phyloP scores from a whole-genome alignment of 2,888 invertebrate species.

The Cephus pulcher region DNA sequence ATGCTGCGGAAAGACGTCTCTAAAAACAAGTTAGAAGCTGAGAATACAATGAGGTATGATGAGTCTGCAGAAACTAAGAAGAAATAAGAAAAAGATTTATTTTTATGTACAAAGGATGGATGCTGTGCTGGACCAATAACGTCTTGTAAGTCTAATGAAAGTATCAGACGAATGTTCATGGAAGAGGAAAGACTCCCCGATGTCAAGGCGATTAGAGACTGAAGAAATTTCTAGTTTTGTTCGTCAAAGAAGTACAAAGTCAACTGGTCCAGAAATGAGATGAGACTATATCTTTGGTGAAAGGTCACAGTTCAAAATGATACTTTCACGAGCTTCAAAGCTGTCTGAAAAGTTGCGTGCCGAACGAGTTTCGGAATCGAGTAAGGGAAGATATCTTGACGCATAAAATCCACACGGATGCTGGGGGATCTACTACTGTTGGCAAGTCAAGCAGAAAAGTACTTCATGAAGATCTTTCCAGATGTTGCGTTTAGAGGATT shows the following conservation, averaged over 20 bases:
- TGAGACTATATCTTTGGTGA: not conserved
- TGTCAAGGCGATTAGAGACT: not conserved
- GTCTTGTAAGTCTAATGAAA: no score
- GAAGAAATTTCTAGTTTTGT: not conserved
- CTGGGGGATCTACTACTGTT: no score
- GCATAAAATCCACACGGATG: not conserved
- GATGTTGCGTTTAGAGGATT: not conserved
- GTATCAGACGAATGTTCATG: not conserved
- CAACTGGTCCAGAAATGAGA: not conserved
- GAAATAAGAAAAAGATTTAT: not conserved
- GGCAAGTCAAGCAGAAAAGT: not conserved
- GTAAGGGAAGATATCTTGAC: not conserved
- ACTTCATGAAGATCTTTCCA: not conserved
- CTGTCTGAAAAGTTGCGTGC: not conserved
- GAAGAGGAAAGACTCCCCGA: not conserved
- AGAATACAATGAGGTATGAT: not conserved
- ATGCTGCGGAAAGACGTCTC: not conserved
- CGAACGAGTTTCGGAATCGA: not conserved
- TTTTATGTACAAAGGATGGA: not conserved
- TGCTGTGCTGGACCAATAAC: not conserved
- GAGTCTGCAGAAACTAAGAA: not conserved
- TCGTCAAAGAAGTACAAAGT: not conserved
- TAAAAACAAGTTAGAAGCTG: not conserved
- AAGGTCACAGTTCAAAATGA: not conserved
- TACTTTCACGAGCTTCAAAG: not conserved